Conservation (phyloP, 2,888 invertebrate genomes). For the Apotomis turbidana region DNA sequence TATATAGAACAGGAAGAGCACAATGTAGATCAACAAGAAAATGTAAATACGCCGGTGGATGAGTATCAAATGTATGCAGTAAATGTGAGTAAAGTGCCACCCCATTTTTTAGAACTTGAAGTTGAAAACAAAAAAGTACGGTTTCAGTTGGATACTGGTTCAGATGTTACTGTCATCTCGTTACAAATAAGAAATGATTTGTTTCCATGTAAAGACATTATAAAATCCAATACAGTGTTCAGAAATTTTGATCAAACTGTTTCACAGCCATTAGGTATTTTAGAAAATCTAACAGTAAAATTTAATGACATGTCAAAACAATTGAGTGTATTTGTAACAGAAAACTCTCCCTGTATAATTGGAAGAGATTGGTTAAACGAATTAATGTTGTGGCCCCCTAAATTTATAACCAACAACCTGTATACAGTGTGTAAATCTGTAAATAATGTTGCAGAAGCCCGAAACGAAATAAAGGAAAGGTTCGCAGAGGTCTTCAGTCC, state of each 20-base stretch:
- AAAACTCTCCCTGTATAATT: background rate
- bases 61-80: conserved; percentile 1
- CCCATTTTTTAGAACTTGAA: conserved; percentile 15
- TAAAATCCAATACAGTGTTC: background rate
- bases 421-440: background rate
- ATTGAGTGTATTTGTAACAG: background rate
- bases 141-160: background rate
- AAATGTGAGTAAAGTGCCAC: conserved; percentile 30
- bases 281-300: background rate
- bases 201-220: background rate
- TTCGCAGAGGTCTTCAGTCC: conserved; percentile 40
- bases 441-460: conserved; percentile 19
- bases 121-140: background rate
- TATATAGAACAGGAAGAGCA: background rate
- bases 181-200: background rate
- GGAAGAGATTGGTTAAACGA: background rate
- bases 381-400: background rate
- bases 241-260: conserved; percentile 5
- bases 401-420: conserved; percentile 8
- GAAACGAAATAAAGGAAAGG: conserved; percentile 19
- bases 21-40: background rate
- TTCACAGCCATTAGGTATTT: conserved; percentile 11
- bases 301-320: background rate
- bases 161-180: background rate
- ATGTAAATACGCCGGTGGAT: background rate